Evolutionary conservation across 2,888 invertebrate genomes (phyloP), one percentile per base, ranked within the genome.

Genomic region (Sinohyriopsis cumingii): DNA sequence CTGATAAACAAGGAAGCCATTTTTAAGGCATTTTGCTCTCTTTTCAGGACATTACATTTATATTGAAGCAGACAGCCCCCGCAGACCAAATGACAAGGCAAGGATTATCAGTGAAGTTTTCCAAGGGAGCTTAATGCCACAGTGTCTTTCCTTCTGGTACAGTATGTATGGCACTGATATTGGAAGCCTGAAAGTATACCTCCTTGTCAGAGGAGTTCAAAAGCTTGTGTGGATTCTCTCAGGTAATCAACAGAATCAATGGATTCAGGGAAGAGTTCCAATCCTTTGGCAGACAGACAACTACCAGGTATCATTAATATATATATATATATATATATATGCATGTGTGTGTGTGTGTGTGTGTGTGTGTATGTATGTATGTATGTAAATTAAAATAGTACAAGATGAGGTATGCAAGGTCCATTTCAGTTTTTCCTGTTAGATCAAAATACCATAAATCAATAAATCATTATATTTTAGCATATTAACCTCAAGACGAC

Each of bases 111-210:
- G 84, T 67, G 78, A 85, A 66, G 73, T 77, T 9, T 79, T 86
- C 61, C 69, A 64, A 18, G 67, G 57, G 1, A 73, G 63, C 24
- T 61, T 55, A 5, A 53, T 45, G 0, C 64, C 68, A 19, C 62
- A 33, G n/a, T 86, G 86, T 68, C 70, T 88, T 63, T 71, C 74
- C 25, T 87, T 88, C 78, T 88, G 83, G 80, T 88, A 87, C 75
- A 84, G 81, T 76, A 87, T 88, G 86, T 69, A 82, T 45, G 88
- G 88, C 0, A 22, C 64, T 3, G 63, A 78, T 20, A 83, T 85
- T 59, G 87, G 86, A 20, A 77, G 78, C 7, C 77, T 88, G 20
- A 83, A 77, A 54, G 78, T 87, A 4, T 85, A 80, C 63, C 78
- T 73, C 1, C 57, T 59, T 15, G 59, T 55, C 15, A 72, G 76